phyloP scores from a whole-genome alignment of 2,113 vertebrate genomes.

The Varanus salvator region DNA sequence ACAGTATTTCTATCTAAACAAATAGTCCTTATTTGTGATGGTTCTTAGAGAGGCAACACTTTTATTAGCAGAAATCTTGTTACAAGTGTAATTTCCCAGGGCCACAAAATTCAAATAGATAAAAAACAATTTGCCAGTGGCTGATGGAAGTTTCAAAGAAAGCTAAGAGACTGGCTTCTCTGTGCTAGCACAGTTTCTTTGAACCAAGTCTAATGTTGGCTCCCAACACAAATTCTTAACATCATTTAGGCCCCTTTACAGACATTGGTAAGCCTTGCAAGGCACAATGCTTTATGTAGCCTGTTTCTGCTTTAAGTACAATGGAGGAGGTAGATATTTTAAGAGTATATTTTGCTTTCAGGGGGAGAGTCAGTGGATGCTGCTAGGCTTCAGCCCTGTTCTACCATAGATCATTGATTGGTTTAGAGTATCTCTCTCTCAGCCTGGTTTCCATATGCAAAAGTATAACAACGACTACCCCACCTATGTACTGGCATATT shows the following conservation, averaged over 20 bases:
- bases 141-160: slow-evolving; percentile 39
- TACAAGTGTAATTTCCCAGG: not conserved
- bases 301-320: not conserved
- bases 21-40: not conserved
- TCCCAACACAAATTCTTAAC: not conserved
- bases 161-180: not conserved
- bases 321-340: not conserved
- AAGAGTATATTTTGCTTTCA: not conserved
- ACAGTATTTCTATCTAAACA: not conserved
- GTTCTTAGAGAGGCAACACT: not conserved
- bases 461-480: not conserved
- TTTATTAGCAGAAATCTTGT: not conserved
- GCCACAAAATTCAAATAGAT: not conserved
- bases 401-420: not conserved
- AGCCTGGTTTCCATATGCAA: not conserved
- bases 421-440: not conserved
- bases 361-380: not conserved
- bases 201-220: not conserved
- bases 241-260: not conserved
- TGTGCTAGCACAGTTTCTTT: not conserved
- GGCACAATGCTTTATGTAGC: not conserved
- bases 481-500: not conserved
- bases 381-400: not conserved
- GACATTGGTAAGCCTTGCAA: not conserved
- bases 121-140: not conserved